Base-by-base conservation (phyloP, 1,140 invertebrate genomes). In the Listronotus bonariensis region DNA sequence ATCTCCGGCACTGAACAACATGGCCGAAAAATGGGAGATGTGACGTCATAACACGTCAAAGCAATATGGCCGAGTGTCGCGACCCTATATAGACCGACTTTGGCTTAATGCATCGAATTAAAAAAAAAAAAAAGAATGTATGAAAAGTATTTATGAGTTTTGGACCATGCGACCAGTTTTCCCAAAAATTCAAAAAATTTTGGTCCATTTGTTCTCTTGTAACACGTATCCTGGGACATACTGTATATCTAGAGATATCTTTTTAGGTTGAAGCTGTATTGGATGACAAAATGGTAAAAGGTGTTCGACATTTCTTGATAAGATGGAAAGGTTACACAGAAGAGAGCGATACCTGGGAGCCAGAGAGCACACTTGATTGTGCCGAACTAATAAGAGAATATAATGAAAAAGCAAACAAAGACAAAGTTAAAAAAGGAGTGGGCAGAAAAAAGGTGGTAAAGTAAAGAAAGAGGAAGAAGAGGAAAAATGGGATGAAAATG, bases 281-380 rank as follows among this genome's bases (percentile, higher is more conserved):
- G 10, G 84, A 84, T 57, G 83, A 87, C 11, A 89, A 89, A 70
- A 84, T 79, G 10, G 83, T 87, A 12, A 86, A 86, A 74, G 88
- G 89, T 0, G 84, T 86, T 40, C 79, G 84, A 3, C 84, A 89
- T 72, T 94, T 91, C 75, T 80, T 89, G 15, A 89, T 95, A 0
- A 81, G 90, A 65, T 95, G 92, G 92, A 91, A 91, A 71, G 91
- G 91, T 0, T 94, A 92, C 74, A 82, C 82, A 40, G 81, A 85
- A 36, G 83, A 85, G 54, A 83, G 83, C 59, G 91, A 93, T 74
- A 91, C 90, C 0, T 93, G 92, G 91, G 90, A 93, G 74, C 85
- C 89, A 0, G 87, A 91, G 71, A 85, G 86, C 32, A 89, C 90
- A 54, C 74, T 94, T 0, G 86, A 85, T 51, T 92, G 89, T 74